A percentile compares a stretch with the other conserved stretches of the same genome.
Conservation (phyloP, 1,140 invertebrate species). For the Heliconius melpomene region DNA sequence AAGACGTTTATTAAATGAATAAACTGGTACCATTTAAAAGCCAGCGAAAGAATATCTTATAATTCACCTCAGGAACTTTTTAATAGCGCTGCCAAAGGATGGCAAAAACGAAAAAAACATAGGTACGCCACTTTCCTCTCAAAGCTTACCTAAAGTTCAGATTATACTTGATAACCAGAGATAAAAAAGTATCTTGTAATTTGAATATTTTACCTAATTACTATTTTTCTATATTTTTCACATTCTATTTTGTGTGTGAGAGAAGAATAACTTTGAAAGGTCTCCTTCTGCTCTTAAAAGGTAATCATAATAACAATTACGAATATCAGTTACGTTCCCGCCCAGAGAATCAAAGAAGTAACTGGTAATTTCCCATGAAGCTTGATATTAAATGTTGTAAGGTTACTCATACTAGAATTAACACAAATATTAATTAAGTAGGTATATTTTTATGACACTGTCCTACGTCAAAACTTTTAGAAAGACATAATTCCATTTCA, state of each 20-base stretch:
- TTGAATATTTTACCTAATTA: slow-evolving; percentile 15
- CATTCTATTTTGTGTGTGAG: neutral
- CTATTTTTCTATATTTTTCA: neutral
- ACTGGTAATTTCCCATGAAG: neutral
- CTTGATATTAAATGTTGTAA: too few relatives aligned
- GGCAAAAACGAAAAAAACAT: slow-evolving; percentile 39
- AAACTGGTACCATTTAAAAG: slow-evolving; percentile 30
- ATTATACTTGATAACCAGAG: slow-evolving; percentile 28
- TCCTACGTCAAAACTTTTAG: too few relatives aligned
- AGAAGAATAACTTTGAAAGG: neutral
- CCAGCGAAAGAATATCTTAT: slow-evolving; percentile 41
- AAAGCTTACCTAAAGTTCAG: slow-evolving; percentile 39
- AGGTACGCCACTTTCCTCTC: slow-evolving; percentile 43
- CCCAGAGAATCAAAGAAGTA: neutral
- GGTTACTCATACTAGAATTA: too few relatives aligned
- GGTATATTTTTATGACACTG: too few relatives aligned
- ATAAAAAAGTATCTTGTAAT: slow-evolving; percentile 17
- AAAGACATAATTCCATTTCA: too few relatives aligned
- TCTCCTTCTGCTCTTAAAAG: neutral
- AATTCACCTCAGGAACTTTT: slow-evolving; percentile 43
- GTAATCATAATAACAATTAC: neutral
- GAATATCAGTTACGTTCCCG: neutral
- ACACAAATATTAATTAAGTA: too few relatives aligned
- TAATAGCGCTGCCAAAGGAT: slow-evolving; percentile 38
- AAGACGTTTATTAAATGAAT: slow-evolving; percentile 28